Percentiles rank a stretch among this genome's conserved stretches.
These are phyloP conservation scores for Polyommatus icarus DNA, from an alignment of 2,888 invertebrate genomes.

Conservation along the genomic window DNA sequence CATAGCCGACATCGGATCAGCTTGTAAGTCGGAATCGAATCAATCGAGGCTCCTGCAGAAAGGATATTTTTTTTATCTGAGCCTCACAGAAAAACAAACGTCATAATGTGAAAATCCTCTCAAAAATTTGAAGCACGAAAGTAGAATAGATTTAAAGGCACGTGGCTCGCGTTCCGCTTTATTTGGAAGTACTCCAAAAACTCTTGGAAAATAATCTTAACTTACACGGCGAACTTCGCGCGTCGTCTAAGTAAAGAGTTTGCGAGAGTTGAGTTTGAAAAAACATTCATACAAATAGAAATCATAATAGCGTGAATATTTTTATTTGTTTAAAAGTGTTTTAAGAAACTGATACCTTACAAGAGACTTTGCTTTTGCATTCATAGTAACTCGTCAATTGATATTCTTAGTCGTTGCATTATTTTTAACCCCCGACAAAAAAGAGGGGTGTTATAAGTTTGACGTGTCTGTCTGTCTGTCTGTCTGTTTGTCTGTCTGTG, in stretches of 20 bases:
- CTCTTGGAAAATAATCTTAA: conserved; percentile 60
- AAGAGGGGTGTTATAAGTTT: too few relatives aligned
- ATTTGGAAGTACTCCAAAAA: conserved; percentile 68
- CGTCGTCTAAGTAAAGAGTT: conserved; percentile 34
- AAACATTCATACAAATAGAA: conserved; percentile 30
- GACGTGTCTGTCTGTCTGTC: too few relatives aligned
- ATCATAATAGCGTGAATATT: conserved; percentile 10
- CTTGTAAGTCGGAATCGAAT: background rate
- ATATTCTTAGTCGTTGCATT: too few relatives aligned
- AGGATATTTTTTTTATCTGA: background rate
- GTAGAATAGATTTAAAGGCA: conserved; percentile 40
- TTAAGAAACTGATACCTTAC: background rate
- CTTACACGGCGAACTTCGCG: conserved; percentile 48
- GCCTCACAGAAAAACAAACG: background rate
- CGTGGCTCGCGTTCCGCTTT: conserved; percentile 44
- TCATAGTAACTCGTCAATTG: too few relatives aligned
- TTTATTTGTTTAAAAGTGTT: background rate
- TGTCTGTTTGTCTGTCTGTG: too few relatives aligned
- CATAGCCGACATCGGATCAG: background rate
- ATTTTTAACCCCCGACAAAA: too few relatives aligned
- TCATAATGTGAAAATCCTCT: conserved; percentile 33
- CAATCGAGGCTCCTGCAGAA: background rate
- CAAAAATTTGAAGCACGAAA: conserved; percentile 36
- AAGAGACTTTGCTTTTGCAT: too few relatives aligned
- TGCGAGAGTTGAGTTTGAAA: conserved; percentile 23